These are phyloP conservation scores for Pedetes capensis DNA, from an alignment of 2,113 vertebrate genomes.

Conservation along the genomic window DNA sequence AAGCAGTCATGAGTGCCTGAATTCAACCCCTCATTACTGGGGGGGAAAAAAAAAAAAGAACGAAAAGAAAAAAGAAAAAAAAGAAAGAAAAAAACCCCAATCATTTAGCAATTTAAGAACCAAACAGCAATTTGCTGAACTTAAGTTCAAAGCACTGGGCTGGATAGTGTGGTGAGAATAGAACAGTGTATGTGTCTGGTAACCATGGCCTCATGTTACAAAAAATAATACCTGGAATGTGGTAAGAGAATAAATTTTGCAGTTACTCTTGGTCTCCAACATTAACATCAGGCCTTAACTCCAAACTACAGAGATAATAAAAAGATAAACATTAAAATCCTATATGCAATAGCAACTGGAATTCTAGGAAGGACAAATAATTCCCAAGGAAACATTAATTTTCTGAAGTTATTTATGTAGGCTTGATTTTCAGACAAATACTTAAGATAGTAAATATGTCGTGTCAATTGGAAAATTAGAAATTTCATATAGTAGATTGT, in stretches of 20 bases:
- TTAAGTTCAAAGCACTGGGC: not conserved
- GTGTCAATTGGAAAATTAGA: not conserved
- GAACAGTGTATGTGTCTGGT: not conserved
- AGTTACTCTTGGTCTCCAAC: not conserved
- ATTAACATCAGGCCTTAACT: not conserved
- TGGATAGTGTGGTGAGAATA: not conserved
- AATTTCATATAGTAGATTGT: not conserved
- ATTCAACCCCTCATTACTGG: no score
- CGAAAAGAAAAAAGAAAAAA: not conserved
- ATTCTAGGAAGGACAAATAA: not conserved
- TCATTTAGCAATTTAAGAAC: not conserved
- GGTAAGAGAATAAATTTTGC: not conserved
- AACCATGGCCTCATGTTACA: not conserved
- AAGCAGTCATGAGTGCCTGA: no score
- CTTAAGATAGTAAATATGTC: not conserved
- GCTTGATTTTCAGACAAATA: slow-evolving; percentile 19
- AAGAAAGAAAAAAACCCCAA: no score
- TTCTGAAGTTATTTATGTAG: slow-evolving; percentile 8
- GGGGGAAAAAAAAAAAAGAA: no score
- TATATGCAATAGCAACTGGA: not conserved
- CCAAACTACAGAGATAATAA: not conserved
- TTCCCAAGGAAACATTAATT: not conserved
- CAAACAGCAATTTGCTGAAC: not conserved
- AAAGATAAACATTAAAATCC: not conserved
- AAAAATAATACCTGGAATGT: not conserved